Conservation (phyloP, 1,140 invertebrate species). For the Mycetomoellerius zeteki region DNA sequence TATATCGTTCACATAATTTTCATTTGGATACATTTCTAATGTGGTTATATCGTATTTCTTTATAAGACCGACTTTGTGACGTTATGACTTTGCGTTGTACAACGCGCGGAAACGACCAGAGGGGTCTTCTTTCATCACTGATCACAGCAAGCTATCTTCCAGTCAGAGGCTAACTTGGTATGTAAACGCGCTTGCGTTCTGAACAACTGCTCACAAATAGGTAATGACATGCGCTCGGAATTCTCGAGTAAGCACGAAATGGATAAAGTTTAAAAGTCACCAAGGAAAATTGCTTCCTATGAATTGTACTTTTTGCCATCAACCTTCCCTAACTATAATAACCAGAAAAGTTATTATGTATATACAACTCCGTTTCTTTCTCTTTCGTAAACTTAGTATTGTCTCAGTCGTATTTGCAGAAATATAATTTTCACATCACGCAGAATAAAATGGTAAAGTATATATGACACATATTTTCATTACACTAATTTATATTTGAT, state of each 20-base stretch:
- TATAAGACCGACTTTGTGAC: neutral
- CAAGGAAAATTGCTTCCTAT: neutral
- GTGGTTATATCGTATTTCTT: neutral
- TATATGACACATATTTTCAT: neutral
- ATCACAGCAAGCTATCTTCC: neutral
- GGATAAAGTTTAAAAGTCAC: slow-evolving; percentile 8
- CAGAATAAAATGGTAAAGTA: neutral
- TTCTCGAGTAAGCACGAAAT: neutral
- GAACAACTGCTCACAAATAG: slow-evolving; percentile 1
- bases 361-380: neutral
- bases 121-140: slow-evolving; percentile 20
- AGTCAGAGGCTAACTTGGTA: neutral
- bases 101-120: neutral
- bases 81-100: neutral
- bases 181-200: slow-evolving; percentile 38
- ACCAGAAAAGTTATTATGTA: neutral
- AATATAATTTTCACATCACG: neutral
- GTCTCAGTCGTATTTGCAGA: neutral
- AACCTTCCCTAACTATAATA: neutral
- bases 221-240: neutral
- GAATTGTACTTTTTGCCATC: slow-evolving; percentile 2
- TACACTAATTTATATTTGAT: neutral
- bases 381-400: neutral
- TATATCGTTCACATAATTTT: slow-evolving; percentile 38
- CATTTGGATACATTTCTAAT: slow-evolving; percentile 25